Evolutionary conservation across 2,888 invertebrate genomes (phyloP).

Genomic region (Euzophera pinguis): DNA sequence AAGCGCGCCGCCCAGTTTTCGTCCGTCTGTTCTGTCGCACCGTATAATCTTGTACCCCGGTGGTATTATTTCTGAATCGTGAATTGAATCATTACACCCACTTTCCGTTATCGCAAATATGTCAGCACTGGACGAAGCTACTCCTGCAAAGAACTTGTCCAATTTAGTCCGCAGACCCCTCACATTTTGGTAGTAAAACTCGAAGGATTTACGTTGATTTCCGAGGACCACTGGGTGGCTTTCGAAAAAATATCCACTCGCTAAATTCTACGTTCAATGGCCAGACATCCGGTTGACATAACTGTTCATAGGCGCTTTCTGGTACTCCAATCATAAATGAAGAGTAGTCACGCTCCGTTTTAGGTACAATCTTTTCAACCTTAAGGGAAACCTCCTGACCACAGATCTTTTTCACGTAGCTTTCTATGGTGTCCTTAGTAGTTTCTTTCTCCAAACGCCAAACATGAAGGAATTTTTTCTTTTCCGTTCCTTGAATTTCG

Average conservation of each 20-base stretch:
- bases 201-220: not conserved
- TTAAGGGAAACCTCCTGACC: slow-evolving; percentile 7
- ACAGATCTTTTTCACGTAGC: not conserved
- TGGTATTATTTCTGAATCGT: slow-evolving; percentile 21
- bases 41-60: slow-evolving; percentile 17
- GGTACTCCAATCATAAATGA: slow-evolving; percentile 27
- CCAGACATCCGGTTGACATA: slow-evolving; percentile 23
- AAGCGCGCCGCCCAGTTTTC: slow-evolving; percentile 22
- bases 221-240: not conserved
- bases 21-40: slow-evolving; percentile 22
- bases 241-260: slow-evolving; percentile 28
- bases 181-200: not conserved
- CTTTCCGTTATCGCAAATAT: slow-evolving; percentile 27
- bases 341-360: slow-evolving; percentile 27
- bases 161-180: too few relatives aligned
- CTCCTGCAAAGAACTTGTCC: not conserved
- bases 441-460: not conserved
- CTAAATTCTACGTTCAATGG: too few relatives aligned
- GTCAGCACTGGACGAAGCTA: slow-evolving; percentile 16
- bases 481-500: too few relatives aligned
- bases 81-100: slow-evolving; percentile 22
- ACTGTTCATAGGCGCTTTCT: slow-evolving; percentile 16
- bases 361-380: slow-evolving; percentile 26
- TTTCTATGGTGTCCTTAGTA: not conserved
- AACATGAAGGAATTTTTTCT: not conserved